Conservation (phyloP, 2,797 vertebrate species). For the Sebastiscus tertius region DNA sequence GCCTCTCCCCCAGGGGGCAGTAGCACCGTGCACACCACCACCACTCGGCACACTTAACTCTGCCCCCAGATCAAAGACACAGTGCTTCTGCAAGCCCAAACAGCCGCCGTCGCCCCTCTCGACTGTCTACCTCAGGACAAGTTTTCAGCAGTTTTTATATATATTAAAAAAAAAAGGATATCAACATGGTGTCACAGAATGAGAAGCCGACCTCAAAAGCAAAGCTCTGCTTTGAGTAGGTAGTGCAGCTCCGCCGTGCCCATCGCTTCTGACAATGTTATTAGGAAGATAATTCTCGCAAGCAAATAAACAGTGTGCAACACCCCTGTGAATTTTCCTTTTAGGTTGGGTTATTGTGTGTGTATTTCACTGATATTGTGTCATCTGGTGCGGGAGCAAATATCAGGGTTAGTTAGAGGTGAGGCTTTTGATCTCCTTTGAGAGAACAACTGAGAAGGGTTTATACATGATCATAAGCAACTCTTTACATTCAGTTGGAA, state of each 20-base stretch:
- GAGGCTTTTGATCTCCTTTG: conserved; percentile 41
- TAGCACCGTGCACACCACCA: conserved; percentile 67
- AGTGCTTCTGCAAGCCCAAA: conserved; percentile 31
- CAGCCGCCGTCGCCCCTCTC: conserved; percentile 32
- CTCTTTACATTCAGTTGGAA: conserved; percentile 8
- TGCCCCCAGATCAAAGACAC: conserved; percentile 58
- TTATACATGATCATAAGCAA: conserved; percentile 20
- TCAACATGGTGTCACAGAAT: conserved; percentile 65
- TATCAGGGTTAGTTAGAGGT: conserved; percentile 45
- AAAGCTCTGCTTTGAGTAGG: conserved; percentile 43
- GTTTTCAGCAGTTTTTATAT: conserved; percentile 52
- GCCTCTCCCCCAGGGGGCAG: conserved; percentile 75
- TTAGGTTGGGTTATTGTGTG: conserved; percentile 60
- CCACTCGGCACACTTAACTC: conserved; percentile 21
- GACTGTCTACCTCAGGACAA: conserved; percentile 54
- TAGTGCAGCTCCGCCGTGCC: conserved; percentile 9
- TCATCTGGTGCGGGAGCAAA: conserved; percentile 53
- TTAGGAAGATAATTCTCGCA: conserved; percentile 61
- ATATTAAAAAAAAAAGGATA: conserved; percentile 27
- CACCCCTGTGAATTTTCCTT: conserved; percentile 48
- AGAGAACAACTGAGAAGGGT: conserved; percentile 10
- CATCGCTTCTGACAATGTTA: conserved; percentile 56
- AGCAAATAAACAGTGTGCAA: conserved; percentile 57
- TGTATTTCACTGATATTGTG: conserved; percentile 68
- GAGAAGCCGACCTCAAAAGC: conserved; percentile 49